phyloP scores from a whole-genome alignment of 2,888 invertebrate species.

The Hypselothyrea guttata region DNA sequence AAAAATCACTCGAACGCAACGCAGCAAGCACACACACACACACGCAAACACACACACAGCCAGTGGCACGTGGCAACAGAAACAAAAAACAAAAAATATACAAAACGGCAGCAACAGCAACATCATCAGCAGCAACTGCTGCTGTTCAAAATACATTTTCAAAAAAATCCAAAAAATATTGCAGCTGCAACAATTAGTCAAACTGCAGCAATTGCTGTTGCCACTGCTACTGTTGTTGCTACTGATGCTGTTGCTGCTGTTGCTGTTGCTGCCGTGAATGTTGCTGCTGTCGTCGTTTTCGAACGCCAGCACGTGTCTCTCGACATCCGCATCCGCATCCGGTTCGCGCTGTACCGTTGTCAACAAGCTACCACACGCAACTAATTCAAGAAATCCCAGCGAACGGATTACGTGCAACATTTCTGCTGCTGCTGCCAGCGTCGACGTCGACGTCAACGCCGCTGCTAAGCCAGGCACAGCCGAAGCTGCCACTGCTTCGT shows the following conservation, averaged over 20 bases:
- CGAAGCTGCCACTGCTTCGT: neutral
- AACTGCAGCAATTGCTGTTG: neutral
- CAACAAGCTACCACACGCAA: slow-evolving; percentile 80
- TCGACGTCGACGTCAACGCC: slow-evolving; percentile 9
- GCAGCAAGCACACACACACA: slow-evolving; percentile 13
- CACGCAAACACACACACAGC: slow-evolving; percentile 4
- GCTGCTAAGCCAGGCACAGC: slow-evolving; percentile 10
- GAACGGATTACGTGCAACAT: slow-evolving; percentile 76
- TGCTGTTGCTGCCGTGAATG: slow-evolving; percentile 1
- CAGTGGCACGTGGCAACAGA: slow-evolving; percentile 20
- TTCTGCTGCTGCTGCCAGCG: slow-evolving; percentile 25
- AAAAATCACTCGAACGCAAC: slow-evolving; percentile 49
- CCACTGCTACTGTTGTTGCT: neutral
- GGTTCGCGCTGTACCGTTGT: slow-evolving; percentile 78
- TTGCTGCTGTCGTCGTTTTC: slow-evolving; percentile 4
- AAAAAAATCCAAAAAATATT: too few species aligned
- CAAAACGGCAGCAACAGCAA: slow-evolving; percentile 18
- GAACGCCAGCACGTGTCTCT: slow-evolving; percentile 44
- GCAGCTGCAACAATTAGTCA: slow-evolving; percentile 6
- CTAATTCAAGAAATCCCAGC: slow-evolving; percentile 78
- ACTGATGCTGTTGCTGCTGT: slow-evolving; percentile 5
- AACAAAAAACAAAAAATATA: slow-evolving; percentile 16
- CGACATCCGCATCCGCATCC: slow-evolving; percentile 68
- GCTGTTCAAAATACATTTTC: too few species aligned
- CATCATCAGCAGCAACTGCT: slow-evolving; percentile 21